These are phyloP conservation scores for Bubo scandiacus DNA, from an alignment of 2,113 vertebrate species.

Conservation along the genomic window DNA sequence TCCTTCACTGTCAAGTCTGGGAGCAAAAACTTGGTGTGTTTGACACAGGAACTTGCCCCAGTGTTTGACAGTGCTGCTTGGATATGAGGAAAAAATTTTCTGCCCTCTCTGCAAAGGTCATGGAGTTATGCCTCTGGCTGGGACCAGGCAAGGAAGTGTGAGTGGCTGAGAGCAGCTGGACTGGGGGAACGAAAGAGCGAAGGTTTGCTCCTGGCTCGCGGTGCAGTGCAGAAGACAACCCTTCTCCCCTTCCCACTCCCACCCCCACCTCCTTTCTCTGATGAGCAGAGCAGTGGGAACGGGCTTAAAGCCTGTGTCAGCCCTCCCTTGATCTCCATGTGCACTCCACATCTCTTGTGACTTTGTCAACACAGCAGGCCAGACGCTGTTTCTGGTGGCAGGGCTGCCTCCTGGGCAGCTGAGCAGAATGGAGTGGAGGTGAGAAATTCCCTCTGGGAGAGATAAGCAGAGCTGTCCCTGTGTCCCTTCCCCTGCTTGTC, in stretches of 20 bases:
- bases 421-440: neutral
- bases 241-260: neutral
- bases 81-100: neutral
- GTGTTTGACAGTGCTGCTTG: neutral
- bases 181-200: neutral
- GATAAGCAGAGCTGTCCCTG: neutral
- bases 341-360: constrained; percentile 23
- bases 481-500: neutral
- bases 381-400: neutral
- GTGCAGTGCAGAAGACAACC: neutral
- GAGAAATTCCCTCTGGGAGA: constrained; percentile 27
- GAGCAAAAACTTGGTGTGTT: neutral
- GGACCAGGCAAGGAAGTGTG: neutral
- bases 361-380: constrained; percentile 15
- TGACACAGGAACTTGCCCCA: neutral
- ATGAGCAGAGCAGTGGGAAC: neutral
- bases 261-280: neutral
- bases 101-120: neutral
- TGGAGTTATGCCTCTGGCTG: neutral
- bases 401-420: neutral
- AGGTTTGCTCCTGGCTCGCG: neutral
- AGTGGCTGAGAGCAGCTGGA: neutral
- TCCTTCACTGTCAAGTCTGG: neutral
- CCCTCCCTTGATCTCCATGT: constrained; percentile 46
- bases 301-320: constrained; percentile 27